These are phyloP conservation scores for Galeruca laticollis DNA, from an alignment of 2,888 invertebrate genomes.

Conservation along the genomic window DNA sequence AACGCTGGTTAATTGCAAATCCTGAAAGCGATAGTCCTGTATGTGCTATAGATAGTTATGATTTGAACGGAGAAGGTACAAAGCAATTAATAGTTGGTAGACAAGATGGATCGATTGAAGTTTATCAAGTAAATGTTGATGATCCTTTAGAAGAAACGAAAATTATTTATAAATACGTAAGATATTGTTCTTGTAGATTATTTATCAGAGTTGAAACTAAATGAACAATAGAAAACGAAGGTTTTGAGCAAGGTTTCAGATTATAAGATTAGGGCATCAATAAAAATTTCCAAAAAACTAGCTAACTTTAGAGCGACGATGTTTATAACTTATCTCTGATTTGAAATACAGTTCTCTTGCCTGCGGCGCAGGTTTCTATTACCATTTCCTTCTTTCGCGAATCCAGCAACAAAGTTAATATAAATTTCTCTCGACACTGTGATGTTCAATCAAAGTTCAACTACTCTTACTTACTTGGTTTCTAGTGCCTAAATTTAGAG, in stretches of 20 bases:
- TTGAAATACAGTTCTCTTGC: too few relatives aligned
- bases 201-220: slow-evolving; percentile 29
- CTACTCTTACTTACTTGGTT: too few relatives aligned
- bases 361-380: too few relatives aligned
- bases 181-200: slow-evolving; percentile 18
- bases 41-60: slow-evolving; percentile 77
- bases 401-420: too few relatives aligned
- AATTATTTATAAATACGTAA: slow-evolving; percentile 67
- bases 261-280: too few relatives aligned
- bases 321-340: too few relatives aligned
- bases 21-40: slow-evolving; percentile 67
- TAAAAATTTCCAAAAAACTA: too few relatives aligned
- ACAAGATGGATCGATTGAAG: slow-evolving; percentile 84
- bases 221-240: neutral
- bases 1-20: slow-evolving; percentile 64
- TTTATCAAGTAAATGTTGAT: slow-evolving; percentile 73
- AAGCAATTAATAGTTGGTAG: slow-evolving; percentile 82
- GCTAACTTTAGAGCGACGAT: too few relatives aligned
- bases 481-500: too few relatives aligned
- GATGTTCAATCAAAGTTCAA: too few relatives aligned
- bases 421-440: too few relatives aligned
- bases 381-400: too few relatives aligned
- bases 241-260: neutral
- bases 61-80: slow-evolving; percentile 76
- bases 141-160: slow-evolving; percentile 69